phyloP scores from a whole-genome alignment of 2,797 vertebrate genomes.

The Sphenodon punctatus region DNA sequence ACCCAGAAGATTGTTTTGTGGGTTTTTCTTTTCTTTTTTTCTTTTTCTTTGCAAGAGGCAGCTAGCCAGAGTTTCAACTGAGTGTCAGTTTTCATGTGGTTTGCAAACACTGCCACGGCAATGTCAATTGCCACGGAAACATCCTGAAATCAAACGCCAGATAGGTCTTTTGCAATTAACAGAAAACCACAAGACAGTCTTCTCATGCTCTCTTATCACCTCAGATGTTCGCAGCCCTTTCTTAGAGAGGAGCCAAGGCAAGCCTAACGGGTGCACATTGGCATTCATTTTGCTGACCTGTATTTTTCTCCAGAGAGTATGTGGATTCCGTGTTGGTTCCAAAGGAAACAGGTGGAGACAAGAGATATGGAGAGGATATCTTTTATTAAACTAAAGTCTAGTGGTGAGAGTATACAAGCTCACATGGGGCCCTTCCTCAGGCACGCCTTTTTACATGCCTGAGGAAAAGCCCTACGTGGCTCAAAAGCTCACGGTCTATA shows the following conservation, averaged over 20 bases:
- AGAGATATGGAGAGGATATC: too few species aligned
- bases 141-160: conserved; percentile 40
- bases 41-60: neutral
- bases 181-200: conserved; percentile 2
- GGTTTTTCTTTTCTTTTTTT: too few species aligned
- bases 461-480: too few species aligned
- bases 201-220: conserved; percentile 30
- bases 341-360: too few species aligned
- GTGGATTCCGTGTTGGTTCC: too few species aligned
- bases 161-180: conserved; percentile 3
- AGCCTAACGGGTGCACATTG: conserved; percentile 21
- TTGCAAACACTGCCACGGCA: neutral
- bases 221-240: neutral
- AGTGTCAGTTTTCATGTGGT: neutral
- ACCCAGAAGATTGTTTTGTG: too few species aligned
- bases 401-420: too few species aligned
- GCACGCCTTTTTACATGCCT: too few species aligned
- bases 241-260: conserved; percentile 14
- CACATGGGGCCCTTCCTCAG: too few species aligned
- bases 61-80: accelerated
- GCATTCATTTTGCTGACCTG: neutral
- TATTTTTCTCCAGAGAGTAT: neutral
- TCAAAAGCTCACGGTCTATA: too few species aligned
- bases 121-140: conserved; percentile 11
- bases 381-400: too few species aligned